Evolutionary conservation across 2,113 vertebrate species (phyloP).

Genomic region (Acinonyx jubatus): DNA sequence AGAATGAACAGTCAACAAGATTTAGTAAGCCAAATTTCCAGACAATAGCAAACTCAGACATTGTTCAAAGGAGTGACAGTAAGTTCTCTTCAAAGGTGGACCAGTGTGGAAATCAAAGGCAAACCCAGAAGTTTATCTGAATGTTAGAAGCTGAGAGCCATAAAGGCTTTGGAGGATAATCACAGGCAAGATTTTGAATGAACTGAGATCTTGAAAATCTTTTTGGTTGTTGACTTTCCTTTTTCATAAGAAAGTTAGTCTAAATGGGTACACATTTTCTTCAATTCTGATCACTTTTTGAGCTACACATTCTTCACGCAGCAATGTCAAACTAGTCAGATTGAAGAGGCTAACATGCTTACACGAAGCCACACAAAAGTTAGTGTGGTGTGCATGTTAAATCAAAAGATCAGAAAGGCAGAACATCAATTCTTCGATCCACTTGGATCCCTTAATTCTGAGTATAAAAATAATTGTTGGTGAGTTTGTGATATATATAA

Average conservation of each 20-base stretch:
- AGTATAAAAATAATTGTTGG: slow-evolving; percentile 18
- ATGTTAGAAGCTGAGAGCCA: not conserved
- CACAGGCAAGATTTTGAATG: not conserved
- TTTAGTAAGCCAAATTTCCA: not conserved
- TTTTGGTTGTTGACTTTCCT: not conserved
- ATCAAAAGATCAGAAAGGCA: slow-evolving; percentile 11
- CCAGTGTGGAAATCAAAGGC: not conserved
- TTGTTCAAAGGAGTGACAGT: not conserved
- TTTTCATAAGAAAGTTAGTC: not conserved
- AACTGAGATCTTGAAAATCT: not conserved
- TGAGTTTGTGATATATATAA: not conserved
- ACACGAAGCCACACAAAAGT: not conserved
- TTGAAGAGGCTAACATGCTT: not conserved
- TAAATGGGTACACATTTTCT: not conserved
- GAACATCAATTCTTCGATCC: not conserved
- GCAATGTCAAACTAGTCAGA: not conserved
- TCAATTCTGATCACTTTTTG: not conserved
- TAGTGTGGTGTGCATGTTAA: not conserved
- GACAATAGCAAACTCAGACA: not conserved
- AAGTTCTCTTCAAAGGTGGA: slow-evolving; percentile 14
- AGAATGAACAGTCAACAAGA: not conserved
- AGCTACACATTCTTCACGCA: not conserved
- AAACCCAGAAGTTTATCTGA: not conserved
- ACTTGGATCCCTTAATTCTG: slow-evolving; percentile 1
- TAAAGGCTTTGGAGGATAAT: not conserved